Conservation (phyloP, 2,888 invertebrate genomes). For the Campopleginae sp. region DNA sequence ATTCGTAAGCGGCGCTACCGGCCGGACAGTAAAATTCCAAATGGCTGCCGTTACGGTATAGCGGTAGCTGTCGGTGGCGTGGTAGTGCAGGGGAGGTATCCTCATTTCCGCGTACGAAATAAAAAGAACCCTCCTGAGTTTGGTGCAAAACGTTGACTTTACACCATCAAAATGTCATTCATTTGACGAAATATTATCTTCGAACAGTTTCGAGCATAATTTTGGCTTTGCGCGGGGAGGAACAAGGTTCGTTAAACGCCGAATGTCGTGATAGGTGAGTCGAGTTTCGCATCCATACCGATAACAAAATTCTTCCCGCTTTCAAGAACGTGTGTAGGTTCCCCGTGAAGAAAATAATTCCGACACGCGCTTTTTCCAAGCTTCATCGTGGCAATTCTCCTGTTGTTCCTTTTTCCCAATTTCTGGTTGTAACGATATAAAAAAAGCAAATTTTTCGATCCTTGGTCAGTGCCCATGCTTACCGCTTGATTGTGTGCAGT, state of each 20-base stretch:
- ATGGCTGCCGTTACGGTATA: constrained; percentile 77
- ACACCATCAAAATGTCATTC: constrained; percentile 65
- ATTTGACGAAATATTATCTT: constrained; percentile 22
- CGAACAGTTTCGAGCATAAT: background rate
- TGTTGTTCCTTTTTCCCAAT: background rate
- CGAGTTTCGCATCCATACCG: constrained; percentile 1
- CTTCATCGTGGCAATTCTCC: background rate
- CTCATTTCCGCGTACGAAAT: constrained; percentile 65
- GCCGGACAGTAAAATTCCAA: constrained; percentile 73
- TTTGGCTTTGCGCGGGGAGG: constrained; percentile 3
- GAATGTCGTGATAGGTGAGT: constrained; percentile 54
- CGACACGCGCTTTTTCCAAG: constrained; percentile 8
- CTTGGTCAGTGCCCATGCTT: constrained; percentile 13
- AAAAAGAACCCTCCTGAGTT: constrained; percentile 22
- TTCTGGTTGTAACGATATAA: background rate
- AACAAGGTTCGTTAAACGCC: background rate
- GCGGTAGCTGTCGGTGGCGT: constrained; percentile 61
- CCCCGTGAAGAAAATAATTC: background rate
- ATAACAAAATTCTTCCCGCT: constrained; percentile 52
- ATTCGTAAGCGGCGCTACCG: constrained; percentile 53
- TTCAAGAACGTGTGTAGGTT: constrained; percentile 17
- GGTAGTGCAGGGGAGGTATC: constrained; percentile 66
- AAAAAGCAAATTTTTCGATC: constrained; percentile 8
- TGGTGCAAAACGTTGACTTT: constrained; percentile 40
- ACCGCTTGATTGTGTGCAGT: constrained; percentile 7